Conservation (phyloP, 2,888 invertebrate species). For the Nomada ferruginata region DNA sequence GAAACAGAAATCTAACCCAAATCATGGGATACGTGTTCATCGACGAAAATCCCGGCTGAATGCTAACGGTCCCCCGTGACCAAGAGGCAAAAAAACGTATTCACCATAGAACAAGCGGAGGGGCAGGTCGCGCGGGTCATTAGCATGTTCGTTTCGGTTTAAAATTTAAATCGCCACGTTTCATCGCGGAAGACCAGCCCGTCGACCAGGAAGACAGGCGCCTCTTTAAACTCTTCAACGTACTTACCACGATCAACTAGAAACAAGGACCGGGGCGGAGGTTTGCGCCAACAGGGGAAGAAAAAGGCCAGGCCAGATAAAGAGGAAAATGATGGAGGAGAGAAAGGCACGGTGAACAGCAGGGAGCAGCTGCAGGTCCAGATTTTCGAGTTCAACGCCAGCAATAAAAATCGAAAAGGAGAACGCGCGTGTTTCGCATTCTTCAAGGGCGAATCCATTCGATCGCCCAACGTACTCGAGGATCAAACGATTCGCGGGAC, state of each 20-base stretch:
- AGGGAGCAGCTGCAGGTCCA: constrained; percentile 62
- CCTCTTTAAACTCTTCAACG: constrained; percentile 74
- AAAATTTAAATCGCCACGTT: constrained; percentile 71
- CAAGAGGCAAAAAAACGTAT: constrained; percentile 43
- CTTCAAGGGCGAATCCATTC: constrained; percentile 63
- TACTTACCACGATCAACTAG: background rate
- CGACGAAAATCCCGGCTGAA: background rate
- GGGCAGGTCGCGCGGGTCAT: constrained; percentile 45
- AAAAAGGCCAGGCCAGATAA: constrained; percentile 27
- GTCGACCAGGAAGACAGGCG: constrained; percentile 55
- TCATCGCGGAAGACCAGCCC: constrained; percentile 50
- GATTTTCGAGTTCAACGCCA: constrained; percentile 52
- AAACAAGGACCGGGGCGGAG: constrained; percentile 10
- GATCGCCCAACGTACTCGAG: constrained; percentile 56
- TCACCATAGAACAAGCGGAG: background rate
- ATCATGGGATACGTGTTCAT: constrained; percentile 11
- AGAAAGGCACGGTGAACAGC: constrained; percentile 55
- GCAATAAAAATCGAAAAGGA: constrained; percentile 64
- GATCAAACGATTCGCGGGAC: background rate
- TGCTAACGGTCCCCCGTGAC: constrained; percentile 76
- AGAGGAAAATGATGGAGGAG: constrained; percentile 33
- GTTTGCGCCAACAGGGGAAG: constrained; percentile 20
- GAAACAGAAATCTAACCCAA: constrained; percentile 4
- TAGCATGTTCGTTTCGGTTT: constrained; percentile 70
- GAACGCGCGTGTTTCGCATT: constrained; percentile 67